A percentile compares a stretch with the other conserved stretches of the same genome.
Conservation (phyloP, 2,113 vertebrate species). For the Herpetotheres cachinnans region DNA sequence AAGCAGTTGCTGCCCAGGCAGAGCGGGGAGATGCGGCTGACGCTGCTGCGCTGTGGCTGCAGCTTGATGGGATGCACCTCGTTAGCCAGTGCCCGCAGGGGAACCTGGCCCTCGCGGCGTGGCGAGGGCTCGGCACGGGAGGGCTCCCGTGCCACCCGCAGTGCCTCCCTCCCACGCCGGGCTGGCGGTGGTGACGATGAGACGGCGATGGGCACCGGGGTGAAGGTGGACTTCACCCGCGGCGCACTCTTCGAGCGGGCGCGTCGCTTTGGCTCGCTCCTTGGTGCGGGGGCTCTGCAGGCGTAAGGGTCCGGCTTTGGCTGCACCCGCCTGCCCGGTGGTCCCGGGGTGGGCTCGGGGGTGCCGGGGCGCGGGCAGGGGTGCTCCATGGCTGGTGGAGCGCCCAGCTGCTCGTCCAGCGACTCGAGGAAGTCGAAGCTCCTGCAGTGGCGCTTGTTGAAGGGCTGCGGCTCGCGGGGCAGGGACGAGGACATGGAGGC, state of each 20-base stretch:
- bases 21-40: conserved; percentile 85
- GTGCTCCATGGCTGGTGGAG: conserved; percentile 75
- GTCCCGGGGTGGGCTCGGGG: conserved; percentile 56
- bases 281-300: conserved; percentile 64
- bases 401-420: conserved; percentile 81
- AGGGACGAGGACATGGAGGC: conserved; percentile 83
- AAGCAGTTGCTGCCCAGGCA: conserved; percentile 85
- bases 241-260: conserved; percentile 88
- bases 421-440: conserved; percentile 95
- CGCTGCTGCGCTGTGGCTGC: conserved; percentile 85
- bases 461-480: conserved; percentile 78
- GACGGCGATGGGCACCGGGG: conserved; percentile 80
- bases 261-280: conserved; percentile 79
- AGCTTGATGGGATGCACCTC: conserved; percentile 95
- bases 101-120: conserved; percentile 72
- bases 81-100: conserved; percentile 82
- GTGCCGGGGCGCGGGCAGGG: conserved; percentile 65
- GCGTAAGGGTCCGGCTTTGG: conserved; percentile 72
- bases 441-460: conserved; percentile 96
- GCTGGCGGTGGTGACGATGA: conserved; percentile 61
- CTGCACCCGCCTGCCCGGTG: conserved; percentile 68
- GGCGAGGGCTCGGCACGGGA: conserved; percentile 77
- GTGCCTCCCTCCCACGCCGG: conserved; percentile 76
- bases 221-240: conserved; percentile 80
- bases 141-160: conserved; percentile 70